Evolutionary conservation across 2,888 invertebrate genomes (phyloP).

Genomic region (Oligia strigilis): DNA sequence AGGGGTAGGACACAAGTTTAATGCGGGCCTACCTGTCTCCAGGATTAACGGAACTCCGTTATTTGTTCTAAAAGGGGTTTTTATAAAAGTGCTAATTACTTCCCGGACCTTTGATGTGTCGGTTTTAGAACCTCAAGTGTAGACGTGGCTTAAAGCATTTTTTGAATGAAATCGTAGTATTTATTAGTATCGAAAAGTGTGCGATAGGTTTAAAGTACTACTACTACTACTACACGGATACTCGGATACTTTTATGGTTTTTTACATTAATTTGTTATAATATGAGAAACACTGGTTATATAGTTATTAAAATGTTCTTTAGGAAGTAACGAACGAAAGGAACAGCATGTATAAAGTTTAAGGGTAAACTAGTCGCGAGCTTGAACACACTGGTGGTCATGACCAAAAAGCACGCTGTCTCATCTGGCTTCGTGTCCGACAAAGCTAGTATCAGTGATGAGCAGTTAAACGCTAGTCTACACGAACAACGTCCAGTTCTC

Average conservation of each 20-base stretch:
- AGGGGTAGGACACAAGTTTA: constrained; percentile 83
- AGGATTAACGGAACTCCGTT: constrained; percentile 79
- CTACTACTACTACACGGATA: too few species aligned
- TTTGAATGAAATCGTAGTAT: background rate
- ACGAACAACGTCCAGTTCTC: too few species aligned
- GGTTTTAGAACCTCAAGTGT: constrained; percentile 24
- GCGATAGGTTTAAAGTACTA: background rate
- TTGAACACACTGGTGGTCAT: too few species aligned
- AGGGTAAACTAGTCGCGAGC: too few species aligned
- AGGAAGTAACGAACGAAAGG: too few species aligned
- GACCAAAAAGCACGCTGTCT: too few species aligned
- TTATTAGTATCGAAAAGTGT: background rate
- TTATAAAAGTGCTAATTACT: constrained; percentile 85
- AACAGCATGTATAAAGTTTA: too few species aligned
- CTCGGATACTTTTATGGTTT: background rate
- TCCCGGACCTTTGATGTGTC: constrained; percentile 65
- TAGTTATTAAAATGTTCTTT: too few species aligned
- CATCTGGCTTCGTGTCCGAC: too few species aligned
- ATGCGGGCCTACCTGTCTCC: constrained; percentile 85
- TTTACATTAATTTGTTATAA: background rate
- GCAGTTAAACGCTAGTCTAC: too few species aligned
- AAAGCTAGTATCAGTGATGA: too few species aligned
- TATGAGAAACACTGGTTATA: too few species aligned
- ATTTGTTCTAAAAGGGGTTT: constrained; percentile 75
- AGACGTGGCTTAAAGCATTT: constrained; percentile 6